These are phyloP conservation scores for Byasa hedistus DNA, from an alignment of 2,888 invertebrate species.

Conservation along the genomic window DNA sequence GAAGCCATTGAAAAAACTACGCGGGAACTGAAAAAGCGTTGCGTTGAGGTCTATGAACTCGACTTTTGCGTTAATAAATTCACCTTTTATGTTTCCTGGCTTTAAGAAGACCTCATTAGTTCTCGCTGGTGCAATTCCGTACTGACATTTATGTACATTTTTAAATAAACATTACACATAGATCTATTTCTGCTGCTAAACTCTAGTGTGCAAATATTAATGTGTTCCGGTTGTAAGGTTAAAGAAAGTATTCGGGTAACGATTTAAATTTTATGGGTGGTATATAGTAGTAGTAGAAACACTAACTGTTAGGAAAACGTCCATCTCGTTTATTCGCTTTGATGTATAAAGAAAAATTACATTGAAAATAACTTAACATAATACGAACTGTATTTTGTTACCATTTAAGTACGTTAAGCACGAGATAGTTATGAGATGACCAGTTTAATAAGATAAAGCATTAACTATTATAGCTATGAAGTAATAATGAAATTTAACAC, in stretches of 20 bases:
- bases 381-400: too few relatives aligned
- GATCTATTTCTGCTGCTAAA: too few relatives aligned
- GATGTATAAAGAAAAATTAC: not conserved
- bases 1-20: not conserved
- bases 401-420: too few relatives aligned
- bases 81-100: not conserved
- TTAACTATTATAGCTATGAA: too few relatives aligned
- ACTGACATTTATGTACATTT: not conserved
- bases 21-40: constrained; percentile 6
- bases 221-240: too few relatives aligned
- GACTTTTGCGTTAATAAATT: not conserved
- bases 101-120: not conserved
- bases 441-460: not conserved
- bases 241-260: too few relatives aligned
- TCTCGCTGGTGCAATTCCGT: not conserved
- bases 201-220: too few relatives aligned
- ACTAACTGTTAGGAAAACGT: too few relatives aligned
- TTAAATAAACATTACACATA: not conserved
- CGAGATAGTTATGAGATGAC: not conserved
- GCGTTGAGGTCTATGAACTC: not conserved
- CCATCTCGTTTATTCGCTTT: too few relatives aligned
- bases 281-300: too few relatives aligned
- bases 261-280: too few relatives aligned
- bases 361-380: not conserved
- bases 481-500: constrained; percentile 1